A percentile compares a stretch with the other conserved stretches of the same genome.
Conservation (phyloP, 2,113 vertebrate genomes). For the Trinectes maculatus region DNA sequence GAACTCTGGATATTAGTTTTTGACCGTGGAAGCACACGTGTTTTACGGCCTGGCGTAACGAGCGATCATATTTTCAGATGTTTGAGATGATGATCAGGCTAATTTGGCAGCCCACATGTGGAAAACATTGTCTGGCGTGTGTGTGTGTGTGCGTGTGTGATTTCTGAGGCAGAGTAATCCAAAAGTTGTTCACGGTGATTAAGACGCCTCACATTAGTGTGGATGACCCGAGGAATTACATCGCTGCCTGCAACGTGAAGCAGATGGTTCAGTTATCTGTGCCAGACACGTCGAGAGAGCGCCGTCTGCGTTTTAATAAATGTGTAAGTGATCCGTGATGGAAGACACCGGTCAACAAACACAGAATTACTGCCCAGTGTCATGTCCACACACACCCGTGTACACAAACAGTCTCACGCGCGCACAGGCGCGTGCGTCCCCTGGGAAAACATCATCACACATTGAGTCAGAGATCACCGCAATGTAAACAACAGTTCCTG, state of each 20-base stretch:
- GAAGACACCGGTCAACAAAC: slow-evolving; percentile 54
- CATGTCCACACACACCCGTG: slow-evolving; percentile 32
- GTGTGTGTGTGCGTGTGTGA: slow-evolving; percentile 22
- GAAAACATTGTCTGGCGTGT: slow-evolving; percentile 41
- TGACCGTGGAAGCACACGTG: neutral
- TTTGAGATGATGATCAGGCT: slow-evolving; percentile 25
- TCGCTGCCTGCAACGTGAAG: slow-evolving; percentile 13
- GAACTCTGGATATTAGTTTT: neutral
- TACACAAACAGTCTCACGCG: slow-evolving; percentile 59
- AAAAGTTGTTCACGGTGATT: slow-evolving; percentile 42
- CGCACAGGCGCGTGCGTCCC: slow-evolving; percentile 2
- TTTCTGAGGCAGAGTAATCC: slow-evolving; percentile 28
- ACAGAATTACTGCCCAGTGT: slow-evolving; percentile 27
- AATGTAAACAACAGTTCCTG: slow-evolving; percentile 78
- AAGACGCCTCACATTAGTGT: slow-evolving; percentile 24
- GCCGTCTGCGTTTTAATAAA: slow-evolving; percentile 22
- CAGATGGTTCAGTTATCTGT: slow-evolving; percentile 12
- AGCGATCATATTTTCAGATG: slow-evolving; percentile 36
- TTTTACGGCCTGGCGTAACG: slow-evolving; percentile 3
- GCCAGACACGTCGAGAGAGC: slow-evolving; percentile 17
- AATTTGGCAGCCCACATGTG: slow-evolving; percentile 42
- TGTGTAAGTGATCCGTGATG: slow-evolving; percentile 28
- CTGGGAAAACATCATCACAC: slow-evolving; percentile 56
- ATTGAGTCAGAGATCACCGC: slow-evolving; percentile 72
- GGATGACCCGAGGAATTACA: slow-evolving; percentile 48